These are phyloP conservation scores for Thecocarcelia acutangulata DNA, from an alignment of 2,888 invertebrate species.

Conservation along the genomic window DNA sequence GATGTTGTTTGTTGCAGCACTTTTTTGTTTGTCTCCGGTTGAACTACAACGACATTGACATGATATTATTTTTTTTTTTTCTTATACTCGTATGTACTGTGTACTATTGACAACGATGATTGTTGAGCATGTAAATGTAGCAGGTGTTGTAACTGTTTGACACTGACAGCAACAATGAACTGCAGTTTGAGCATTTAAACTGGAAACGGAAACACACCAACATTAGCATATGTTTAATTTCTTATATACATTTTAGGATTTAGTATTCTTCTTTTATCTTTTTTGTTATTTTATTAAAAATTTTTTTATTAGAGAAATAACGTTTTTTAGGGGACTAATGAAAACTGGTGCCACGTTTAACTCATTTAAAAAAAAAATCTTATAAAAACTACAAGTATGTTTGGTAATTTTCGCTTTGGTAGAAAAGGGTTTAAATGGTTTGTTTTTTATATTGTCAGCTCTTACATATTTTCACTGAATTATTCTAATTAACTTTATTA, in stretches of 20 bases:
- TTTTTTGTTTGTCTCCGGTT: not conserved
- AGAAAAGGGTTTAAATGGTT: not conserved
- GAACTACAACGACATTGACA: constrained; percentile 31
- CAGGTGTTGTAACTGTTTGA: not conserved
- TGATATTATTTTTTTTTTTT: constrained; percentile 1
- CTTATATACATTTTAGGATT: not conserved
- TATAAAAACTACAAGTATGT: no score
- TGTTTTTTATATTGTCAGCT: not conserved
- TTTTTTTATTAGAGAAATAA: no score
- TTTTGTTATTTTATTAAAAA: no score
- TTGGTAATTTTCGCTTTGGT: no score
- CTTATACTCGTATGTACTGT: no score
- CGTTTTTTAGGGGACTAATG: no score
- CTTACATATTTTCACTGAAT: not conserved
- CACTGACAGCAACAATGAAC: not conserved
- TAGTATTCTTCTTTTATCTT: not conserved
- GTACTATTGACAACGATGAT: constrained; percentile 1
- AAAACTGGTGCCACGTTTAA: no score
- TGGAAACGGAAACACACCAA: constrained; percentile 4
- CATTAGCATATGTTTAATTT: not conserved
- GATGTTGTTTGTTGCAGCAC: not conserved
- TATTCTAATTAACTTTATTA: constrained; percentile 24
- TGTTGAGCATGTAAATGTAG: not conserved
- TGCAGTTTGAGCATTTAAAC: not conserved
- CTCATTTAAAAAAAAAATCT: no score